Conservation (phyloP, 2,888 invertebrate genomes). For the Euclidia mi region DNA sequence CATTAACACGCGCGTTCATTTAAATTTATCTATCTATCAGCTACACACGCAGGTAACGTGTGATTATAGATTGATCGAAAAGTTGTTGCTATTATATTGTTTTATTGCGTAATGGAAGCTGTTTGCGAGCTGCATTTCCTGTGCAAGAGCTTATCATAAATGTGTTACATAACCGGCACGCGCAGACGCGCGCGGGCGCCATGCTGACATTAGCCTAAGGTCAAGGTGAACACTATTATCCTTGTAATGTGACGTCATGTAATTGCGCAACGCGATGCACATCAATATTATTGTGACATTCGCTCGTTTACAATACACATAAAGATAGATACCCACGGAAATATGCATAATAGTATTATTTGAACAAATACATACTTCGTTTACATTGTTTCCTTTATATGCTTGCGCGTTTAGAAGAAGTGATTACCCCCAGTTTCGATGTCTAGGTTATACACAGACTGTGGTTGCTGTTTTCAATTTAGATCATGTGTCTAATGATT, state of each 20-base stretch:
- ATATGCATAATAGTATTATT: constrained; percentile 4
- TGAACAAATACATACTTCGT: not conserved
- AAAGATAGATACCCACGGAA: constrained; percentile 9
- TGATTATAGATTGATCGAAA: not conserved
- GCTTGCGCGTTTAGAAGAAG: too few relatives aligned
- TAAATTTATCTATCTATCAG: too few relatives aligned
- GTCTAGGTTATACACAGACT: too few relatives aligned
- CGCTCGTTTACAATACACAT: constrained; percentile 25
- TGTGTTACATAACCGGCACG: constrained; percentile 71
- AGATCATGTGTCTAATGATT: constrained; percentile 14
- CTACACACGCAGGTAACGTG: too few relatives aligned
- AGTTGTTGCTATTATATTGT: not conserved
- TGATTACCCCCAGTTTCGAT: too few relatives aligned
- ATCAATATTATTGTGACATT: constrained; percentile 49
- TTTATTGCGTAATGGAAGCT: constrained; percentile 25
- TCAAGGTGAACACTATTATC: constrained; percentile 84
- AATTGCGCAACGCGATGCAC: constrained; percentile 63
- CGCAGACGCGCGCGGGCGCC: constrained; percentile 68
- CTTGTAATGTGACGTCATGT: constrained; percentile 73
- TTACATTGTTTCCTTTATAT: not conserved
- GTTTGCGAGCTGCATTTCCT: constrained; percentile 55
- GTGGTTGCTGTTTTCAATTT: constrained; percentile 18
- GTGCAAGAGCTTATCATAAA: constrained; percentile 58
- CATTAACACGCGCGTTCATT: too few relatives aligned
- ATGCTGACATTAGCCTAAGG: constrained; percentile 80